Evolutionary conservation across 2,113 vertebrate species (phyloP).

Genomic region (Myotis yumanensis): DNA sequence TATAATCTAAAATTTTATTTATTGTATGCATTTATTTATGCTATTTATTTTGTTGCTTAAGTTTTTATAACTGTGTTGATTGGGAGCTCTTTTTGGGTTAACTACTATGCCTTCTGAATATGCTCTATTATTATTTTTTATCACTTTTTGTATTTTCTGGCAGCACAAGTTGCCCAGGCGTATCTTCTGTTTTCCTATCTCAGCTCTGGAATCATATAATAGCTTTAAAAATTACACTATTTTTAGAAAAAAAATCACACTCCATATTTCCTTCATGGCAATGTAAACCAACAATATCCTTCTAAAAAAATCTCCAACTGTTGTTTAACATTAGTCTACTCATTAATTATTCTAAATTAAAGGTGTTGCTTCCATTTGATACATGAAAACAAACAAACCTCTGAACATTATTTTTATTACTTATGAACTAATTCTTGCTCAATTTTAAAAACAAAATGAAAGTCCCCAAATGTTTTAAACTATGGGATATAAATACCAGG

Average conservation of each 20-base stretch:
- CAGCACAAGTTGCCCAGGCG: not conserved
- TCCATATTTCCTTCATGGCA: not conserved
- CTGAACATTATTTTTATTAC: constrained; percentile 44
- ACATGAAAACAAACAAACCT: not conserved
- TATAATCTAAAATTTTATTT: not conserved
- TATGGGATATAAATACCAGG: not conserved
- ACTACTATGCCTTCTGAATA: not conserved
- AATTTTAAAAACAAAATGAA: not conserved
- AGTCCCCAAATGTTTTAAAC: not conserved
- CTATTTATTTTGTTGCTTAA: not conserved
- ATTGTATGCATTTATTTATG: not conserved
- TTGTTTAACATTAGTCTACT: not conserved
- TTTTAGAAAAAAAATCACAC: not conserved
- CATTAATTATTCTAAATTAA: constrained; percentile 24
- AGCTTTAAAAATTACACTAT: not conserved
- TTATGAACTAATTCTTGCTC: not conserved
- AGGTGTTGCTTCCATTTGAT: not conserved
- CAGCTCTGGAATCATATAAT: not conserved
- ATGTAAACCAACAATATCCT: not conserved
- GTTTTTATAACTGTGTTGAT: not conserved
- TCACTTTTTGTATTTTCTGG: constrained; percentile 6
- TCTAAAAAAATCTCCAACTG: not conserved
- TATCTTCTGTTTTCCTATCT: not conserved
- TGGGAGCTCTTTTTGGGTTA: not conserved
- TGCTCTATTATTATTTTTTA: not conserved